Conservation (phyloP, 2,888 invertebrate species). For the Cryptocheilus praepositus region DNA sequence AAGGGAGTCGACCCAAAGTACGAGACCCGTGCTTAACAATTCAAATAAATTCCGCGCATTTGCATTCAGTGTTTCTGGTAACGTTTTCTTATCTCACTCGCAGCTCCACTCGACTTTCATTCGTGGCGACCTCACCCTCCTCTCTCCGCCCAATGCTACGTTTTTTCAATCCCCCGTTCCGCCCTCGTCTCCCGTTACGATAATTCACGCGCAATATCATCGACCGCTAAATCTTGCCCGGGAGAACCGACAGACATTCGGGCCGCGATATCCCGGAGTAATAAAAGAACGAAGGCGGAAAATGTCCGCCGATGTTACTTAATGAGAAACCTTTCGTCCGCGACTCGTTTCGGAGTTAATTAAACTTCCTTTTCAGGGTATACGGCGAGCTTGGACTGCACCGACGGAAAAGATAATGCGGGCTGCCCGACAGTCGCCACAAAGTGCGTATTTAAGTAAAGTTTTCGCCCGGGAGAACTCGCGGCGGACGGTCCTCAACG, state of each 20-base stretch:
- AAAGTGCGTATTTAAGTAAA: no score
- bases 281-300: slow-evolving; percentile 15
- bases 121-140: no score
- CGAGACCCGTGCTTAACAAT: slow-evolving; percentile 27
- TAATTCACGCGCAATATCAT: slow-evolving; percentile 1
- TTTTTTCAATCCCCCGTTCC: not conserved
- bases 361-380: slow-evolving; percentile 43
- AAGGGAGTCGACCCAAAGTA: not conserved
- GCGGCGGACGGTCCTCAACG: no score
- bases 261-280: no score
- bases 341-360: slow-evolving; percentile 41
- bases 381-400: slow-evolving; percentile 13
- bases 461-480: no score
- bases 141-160: not conserved
- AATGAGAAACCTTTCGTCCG: slow-evolving; percentile 23
- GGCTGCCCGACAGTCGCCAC: no score
- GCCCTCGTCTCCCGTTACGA: not conserved
- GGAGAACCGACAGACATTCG: no score
- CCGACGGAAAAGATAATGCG: no score
- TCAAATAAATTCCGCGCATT: slow-evolving; percentile 35
- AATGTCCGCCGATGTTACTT: slow-evolving; percentile 30
- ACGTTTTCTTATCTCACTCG: slow-evolving; percentile 24
- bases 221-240: no score
- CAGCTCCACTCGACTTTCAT: no score
- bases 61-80: slow-evolving; percentile 27